Percentiles rank a stretch among this genome's conserved stretches.
Conservation (phyloP, 2,888 invertebrate species). For the Schizaphis graminum region DNA sequence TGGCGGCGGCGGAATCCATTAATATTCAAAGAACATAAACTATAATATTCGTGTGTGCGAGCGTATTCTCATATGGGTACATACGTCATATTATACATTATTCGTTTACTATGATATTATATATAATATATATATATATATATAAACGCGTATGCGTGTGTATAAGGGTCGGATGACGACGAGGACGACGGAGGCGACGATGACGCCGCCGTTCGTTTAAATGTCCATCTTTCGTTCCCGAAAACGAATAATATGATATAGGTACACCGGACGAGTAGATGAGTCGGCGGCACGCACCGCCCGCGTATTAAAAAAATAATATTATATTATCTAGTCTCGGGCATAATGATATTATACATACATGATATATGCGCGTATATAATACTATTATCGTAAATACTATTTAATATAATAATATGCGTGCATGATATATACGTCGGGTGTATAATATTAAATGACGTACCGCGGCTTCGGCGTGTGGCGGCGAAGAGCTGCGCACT, state of each 20-base stretch:
- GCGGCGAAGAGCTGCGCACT: background rate
- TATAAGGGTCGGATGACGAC: background rate
- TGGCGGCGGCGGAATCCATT: slow-evolving; percentile 31
- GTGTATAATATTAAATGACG: background rate
- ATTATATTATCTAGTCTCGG: background rate
- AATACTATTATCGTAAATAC: background rate
- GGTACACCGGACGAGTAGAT: background rate
- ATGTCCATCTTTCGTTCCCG: slow-evolving; percentile 8
- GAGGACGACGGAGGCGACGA: background rate
- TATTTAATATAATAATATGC: background rate
- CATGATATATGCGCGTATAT: background rate
- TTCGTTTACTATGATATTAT: background rate
- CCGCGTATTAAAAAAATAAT: background rate
- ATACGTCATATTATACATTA: background rate
- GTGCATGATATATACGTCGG: background rate
- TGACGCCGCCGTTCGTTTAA: background rate
- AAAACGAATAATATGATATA: background rate
- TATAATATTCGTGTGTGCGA: background rate
- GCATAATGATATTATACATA: background rate
- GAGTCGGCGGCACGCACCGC: background rate
- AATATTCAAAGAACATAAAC: slow-evolving; percentile 38
- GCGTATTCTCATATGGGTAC: no score
- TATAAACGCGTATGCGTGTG: background rate
- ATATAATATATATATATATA: background rate
- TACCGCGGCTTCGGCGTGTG: background rate